Evolutionary conservation across 2,797 vertebrate genomes (phyloP).

Genomic region (Channallabes apus): DNA sequence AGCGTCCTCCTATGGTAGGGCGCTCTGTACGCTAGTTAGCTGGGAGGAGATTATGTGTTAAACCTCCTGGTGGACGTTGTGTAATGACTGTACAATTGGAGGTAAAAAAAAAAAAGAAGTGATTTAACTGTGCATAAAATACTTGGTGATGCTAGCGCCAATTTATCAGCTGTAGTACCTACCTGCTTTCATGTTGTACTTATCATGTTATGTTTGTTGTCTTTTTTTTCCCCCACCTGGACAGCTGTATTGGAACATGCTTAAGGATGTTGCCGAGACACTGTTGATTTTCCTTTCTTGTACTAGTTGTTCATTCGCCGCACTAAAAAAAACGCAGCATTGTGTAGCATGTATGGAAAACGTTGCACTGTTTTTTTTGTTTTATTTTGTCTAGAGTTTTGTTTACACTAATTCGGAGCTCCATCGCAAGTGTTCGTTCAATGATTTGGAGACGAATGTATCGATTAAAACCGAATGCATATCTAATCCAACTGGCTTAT

Average conservation of each 20-base stretch:
- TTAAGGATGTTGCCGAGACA: conserved; percentile 46
- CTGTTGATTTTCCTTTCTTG: conserved; percentile 40
- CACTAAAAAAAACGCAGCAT: conserved; percentile 29
- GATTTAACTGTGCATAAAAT: conserved; percentile 51
- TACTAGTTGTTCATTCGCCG: conserved; percentile 18
- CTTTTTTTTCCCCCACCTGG: conserved; percentile 33
- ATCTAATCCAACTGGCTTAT: conserved; percentile 14
- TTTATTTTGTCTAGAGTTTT: conserved; percentile 21
- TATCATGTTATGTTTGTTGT: conserved; percentile 42
- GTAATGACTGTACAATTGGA: conserved; percentile 53
- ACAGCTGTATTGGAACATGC: conserved; percentile 47
- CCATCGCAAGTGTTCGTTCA: not conserved
- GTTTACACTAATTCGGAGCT: conserved; percentile 9
- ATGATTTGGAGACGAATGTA: conserved; percentile 18
- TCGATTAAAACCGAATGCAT: not conserved
- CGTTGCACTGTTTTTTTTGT: conserved; percentile 35
- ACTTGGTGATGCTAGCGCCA: conserved; percentile 58
- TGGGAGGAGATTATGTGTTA: conserved; percentile 37
- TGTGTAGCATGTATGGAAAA: conserved; percentile 43
- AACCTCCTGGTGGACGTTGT: conserved; percentile 60
- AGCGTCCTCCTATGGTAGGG: conserved; percentile 99
- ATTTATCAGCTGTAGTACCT: conserved; percentile 62
- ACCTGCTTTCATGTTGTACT: conserved; percentile 62
- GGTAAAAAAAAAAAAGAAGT: conserved; percentile 52
- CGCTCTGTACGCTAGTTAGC: conserved; percentile 59